Base-by-base conservation (phyloP, 1,140 invertebrate genomes). In the Saccostrea glomerata region DNA sequence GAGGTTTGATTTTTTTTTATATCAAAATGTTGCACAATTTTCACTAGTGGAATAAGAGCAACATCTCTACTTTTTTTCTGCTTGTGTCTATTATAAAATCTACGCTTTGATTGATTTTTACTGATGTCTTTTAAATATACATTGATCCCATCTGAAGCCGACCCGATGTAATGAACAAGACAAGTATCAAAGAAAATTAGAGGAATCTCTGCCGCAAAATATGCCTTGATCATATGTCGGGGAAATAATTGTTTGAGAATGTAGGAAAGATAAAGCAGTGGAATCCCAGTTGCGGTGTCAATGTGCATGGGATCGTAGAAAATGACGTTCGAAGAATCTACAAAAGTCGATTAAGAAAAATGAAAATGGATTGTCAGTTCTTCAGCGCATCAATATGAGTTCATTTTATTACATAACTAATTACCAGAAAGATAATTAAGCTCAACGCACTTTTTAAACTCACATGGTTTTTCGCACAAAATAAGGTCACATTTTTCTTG, bases 61-160 rank as follows among this genome's bases (percentile, higher is more conserved):
- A n/a, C 13, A 1, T 60, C 58, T 60, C 15, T 3, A 63, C 3
- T 2, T 63, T 63, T 6, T n/a, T 63, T 63, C n/a, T 17, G 58
- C n/a, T 20, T 17, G n/a, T 63, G 15, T 20, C 15, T 0, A 11
- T 77, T 77, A 77, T 77, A 77, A 30, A 77, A 77, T 17, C 1
- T 2, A 1, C 70, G 23, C 15, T 77, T 77, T 77, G 23, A 15
- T 77, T 77, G 70, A 11, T 5, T 30, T 77, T 77, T 36, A 25
- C 70, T 77, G 11, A 77, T 77, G 30, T 77, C 70, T 36, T 77
- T 77, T 12, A 77, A 77, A 36, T 15, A 25, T 13, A 77, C 70
- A 77, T 77, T 36, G 1, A 13, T 77, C 15, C 70, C 70, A 30
- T 25, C 30, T 77, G 70, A 30, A 30, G 11, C 12, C 11, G 70